A percentile compares a stretch with the other conserved stretches of the same genome.
Evolutionary conservation across 2,797 vertebrate genomes (phyloP).

Genomic region (Tympanoctomys barrerae): DNA sequence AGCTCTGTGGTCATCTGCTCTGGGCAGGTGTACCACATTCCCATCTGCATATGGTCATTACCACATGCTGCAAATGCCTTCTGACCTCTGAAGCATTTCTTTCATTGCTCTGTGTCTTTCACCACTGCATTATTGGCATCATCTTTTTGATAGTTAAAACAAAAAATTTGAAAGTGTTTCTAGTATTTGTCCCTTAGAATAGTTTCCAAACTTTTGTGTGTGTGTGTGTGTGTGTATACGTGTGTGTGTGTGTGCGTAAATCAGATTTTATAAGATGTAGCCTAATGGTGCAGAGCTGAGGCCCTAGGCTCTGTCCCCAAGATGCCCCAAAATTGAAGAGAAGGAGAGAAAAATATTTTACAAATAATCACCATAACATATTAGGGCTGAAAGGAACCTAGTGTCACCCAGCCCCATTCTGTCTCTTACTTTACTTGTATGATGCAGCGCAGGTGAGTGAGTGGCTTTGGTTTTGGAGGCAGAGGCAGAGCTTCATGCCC

Average conservation of each 20-base stretch:
- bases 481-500: not conserved
- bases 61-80: not conserved
- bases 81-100: not conserved
- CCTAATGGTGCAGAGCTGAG: not conserved
- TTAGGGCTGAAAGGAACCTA: not conserved
- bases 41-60: not conserved
- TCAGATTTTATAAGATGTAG: not conserved
- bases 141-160: not conserved
- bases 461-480: not conserved
- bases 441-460: not conserved
- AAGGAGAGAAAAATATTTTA: not conserved
- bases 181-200: not conserved
- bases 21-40: too few relatives aligned
- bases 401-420: not conserved
- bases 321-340: not conserved
- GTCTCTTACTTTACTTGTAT: not conserved
- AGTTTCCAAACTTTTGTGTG: not conserved
- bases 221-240: not conserved
- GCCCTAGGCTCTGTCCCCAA: not conserved
- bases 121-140: not conserved
- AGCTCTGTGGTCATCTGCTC: not conserved
- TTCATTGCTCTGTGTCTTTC: not conserved
- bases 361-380: not conserved
- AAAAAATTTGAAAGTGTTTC: not conserved
- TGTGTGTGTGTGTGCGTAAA: not conserved